Percentiles rank a stretch among this genome's conserved stretches.
These are phyloP conservation scores for Gallinago media DNA, from an alignment of 2,113 vertebrate species.

Conservation along the genomic window DNA sequence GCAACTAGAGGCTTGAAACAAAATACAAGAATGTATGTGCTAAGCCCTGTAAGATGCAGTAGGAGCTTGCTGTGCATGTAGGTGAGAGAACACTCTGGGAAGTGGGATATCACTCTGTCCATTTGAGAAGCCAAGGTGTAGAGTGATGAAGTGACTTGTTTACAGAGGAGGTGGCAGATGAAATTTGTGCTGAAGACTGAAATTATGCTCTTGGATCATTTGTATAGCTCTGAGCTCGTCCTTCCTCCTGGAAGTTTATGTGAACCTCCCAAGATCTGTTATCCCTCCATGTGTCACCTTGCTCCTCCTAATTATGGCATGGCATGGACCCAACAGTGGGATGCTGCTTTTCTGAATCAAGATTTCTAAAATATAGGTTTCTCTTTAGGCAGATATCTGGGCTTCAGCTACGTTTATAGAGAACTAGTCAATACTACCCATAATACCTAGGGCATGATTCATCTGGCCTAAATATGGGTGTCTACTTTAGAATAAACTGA, in stretches of 20 bases:
- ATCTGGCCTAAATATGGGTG: constrained; percentile 15
- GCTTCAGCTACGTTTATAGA: background rate
- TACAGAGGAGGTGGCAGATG: background rate
- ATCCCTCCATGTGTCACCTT: background rate
- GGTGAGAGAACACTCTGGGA: background rate
- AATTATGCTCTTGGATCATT: background rate
- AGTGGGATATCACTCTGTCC: background rate
- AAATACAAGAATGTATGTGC: background rate
- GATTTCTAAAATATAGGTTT: background rate
- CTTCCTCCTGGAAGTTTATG: background rate
- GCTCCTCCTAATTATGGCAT: background rate
- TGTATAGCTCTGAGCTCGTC: background rate
- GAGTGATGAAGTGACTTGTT: background rate
- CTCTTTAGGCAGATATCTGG: background rate
- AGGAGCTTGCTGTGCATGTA: background rate
- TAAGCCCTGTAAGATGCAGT: background rate
- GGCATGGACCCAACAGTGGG: background rate
- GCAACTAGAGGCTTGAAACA: background rate
- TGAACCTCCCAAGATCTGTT: background rate
- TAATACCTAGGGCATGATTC: background rate
- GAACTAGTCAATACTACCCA: background rate
- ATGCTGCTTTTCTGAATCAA: background rate
- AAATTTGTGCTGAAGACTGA: background rate
- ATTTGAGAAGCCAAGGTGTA: background rate
- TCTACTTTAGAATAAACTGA: constrained; percentile 28